Evolutionary conservation across 2,797 vertebrate genomes (phyloP), one percentile per base, ranked within the genome.

Genomic region (Esox masquinongy): DNA sequence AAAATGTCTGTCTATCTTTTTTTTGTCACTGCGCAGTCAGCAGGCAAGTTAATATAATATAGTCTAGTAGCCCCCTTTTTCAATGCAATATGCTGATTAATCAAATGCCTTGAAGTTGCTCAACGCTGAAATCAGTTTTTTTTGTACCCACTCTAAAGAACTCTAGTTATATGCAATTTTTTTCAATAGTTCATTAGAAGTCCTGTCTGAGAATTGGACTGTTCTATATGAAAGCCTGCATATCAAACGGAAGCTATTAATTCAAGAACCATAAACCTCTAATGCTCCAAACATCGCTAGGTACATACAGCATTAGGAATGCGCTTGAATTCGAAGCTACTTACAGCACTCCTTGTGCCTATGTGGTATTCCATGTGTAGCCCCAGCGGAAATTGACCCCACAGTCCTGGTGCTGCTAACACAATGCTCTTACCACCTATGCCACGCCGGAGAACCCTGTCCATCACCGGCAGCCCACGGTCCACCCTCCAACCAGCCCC

Each of bases 1-100:
- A 61, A 7, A 56, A 39, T 76, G 26, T 73, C 77, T 59, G 72
- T 78, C 77, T 59, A 72, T 78, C 31, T 31, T 56, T 17, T 16
- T 67, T 53, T 47, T 69, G n/a, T 22, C 39, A 31, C 64, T 67
- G 5, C 2, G 34, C 29, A 31, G 64, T 34, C 31, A 17, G 26
- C 31, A 67, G 31, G 64, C 16, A 17, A 67, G 15, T 34, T 36
- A 17, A 67, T 24, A 63, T 63, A n/a, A 63, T 67, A 1, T 2
- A 22, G 16, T 31, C 8, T 64, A 34, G 17, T 8, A 14, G 15
- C 12, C n/a, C 34, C 22, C 39, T 39, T 72, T 39, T 8, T 68
- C 29, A 47, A 50, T 73, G 71, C 43, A 8, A 9, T 47, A 39
- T n/a, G 1, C 9, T 72, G 19, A n/a, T 36, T 9, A 56, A 36